Evolutionary conservation across 2,888 invertebrate species (phyloP), one percentile per base, ranked within the genome.

Genomic region (Cistogaster globosa): DNA sequence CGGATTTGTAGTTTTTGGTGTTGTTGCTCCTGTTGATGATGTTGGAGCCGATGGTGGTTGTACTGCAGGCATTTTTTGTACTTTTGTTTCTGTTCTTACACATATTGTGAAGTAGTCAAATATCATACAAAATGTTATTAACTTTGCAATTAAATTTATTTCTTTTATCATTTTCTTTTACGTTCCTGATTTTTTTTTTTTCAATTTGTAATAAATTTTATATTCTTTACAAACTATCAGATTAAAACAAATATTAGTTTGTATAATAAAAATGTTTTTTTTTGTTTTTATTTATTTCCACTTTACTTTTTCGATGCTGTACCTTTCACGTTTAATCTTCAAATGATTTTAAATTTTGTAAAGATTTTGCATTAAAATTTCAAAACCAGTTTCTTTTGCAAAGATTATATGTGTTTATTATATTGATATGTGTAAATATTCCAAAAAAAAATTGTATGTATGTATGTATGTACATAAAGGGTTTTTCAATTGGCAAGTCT

Each of bases 301-400:
- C 48, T 45, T 12, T 32, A 38, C 12, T 51, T 45, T n/a, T 42
- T 62, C 57, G 74, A 65, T 65, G 68, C 69, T 74, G 12, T 55
- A 18, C 69, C 74, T 62, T 75, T 60, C 53, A 78, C 68, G 63
- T 67, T 71, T 53, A 65, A 78, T 78, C 74, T 58, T 65, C 36
- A 58, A 81, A 81, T 84, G 77, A 72, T 80, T 81, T 81, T 9
- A 74, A 72, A 57, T 68, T 76, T 42, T 71, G 48, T 63, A 65
- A 69, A 60, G 80, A 76, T 62, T 80, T 76, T 84, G 84, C 80
- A 84, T 80, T 80, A 77, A 72, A 84, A 84, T 80, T 84, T 80
- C 77, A 76, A 80, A 84, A 84, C 84, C 80, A 80, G 84, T 84
- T 84, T 84, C 60, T 67, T 55, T 65, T 53, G 51, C 69, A 65